Conservation (phyloP, 2,797 vertebrate genomes). For the Mareca strepera region DNA sequence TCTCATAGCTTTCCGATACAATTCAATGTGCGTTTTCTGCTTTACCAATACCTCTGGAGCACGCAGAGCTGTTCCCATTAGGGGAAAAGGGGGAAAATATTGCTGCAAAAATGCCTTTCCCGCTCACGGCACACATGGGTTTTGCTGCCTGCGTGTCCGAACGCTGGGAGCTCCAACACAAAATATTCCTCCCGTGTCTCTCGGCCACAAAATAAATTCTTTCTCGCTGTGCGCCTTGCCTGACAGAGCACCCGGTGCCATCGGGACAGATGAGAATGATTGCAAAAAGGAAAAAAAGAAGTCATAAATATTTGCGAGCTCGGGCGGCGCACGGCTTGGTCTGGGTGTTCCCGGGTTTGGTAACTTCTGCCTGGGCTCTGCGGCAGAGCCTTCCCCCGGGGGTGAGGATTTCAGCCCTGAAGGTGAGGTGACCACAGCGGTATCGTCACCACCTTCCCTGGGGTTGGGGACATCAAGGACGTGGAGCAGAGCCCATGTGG, state of each 20-base stretch:
- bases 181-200: neutral
- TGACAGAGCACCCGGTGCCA: neutral
- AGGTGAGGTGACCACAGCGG: neutral
- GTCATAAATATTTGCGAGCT: neutral
- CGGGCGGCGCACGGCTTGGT: rapidly evolving
- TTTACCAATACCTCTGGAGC: neutral
- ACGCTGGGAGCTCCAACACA: neutral
- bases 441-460: neutral
- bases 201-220: neutral
- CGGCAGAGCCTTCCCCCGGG: rapidly evolving
- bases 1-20: neutral
- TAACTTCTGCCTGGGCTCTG: neutral
- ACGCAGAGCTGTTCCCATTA: neutral
- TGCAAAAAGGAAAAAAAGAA: neutral
- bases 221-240: conserved; percentile 13
- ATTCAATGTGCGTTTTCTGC: neutral
- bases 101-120: neutral
- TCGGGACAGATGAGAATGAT: neutral
- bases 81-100: neutral
- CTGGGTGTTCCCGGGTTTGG: neutral
- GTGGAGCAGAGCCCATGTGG: neutral
- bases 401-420: neutral
- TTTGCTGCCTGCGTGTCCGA: neutral
- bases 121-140: neutral
- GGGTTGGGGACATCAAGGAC: neutral